phyloP scores from a whole-genome alignment of 1,140 invertebrate genomes.

The Sycobia sp. region DNA sequence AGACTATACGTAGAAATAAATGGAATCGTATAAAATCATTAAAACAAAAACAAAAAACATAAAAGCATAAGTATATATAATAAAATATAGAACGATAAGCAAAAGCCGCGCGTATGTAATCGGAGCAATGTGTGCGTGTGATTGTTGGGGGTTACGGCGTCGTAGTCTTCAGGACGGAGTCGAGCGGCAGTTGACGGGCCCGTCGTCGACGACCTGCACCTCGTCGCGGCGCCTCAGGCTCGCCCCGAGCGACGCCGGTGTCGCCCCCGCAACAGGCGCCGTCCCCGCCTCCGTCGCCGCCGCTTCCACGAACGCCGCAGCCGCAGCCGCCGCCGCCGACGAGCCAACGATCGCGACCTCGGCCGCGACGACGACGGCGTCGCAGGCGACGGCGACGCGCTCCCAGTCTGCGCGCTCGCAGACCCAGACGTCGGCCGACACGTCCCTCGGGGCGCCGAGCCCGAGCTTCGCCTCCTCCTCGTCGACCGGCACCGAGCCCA shows the following conservation, averaged over 20 bases:
- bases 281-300: background rate
- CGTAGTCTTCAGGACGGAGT: slow-evolving; percentile 62
- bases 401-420: background rate
- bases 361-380: slow-evolving; percentile 7
- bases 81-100: too few relatives aligned
- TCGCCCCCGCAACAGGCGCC: slow-evolving; percentile 1
- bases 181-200: slow-evolving; percentile 62
- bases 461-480: slow-evolving; percentile 23
- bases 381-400: slow-evolving; percentile 2
- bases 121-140: slow-evolving; percentile 29
- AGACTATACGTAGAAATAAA: too few relatives aligned
- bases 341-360: too few relatives aligned
- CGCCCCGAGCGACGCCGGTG: slow-evolving; percentile 18
- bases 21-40: too few relatives aligned
- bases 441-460: slow-evolving; percentile 31
- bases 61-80: too few relatives aligned
- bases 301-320: too few relatives aligned
- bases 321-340: background rate
- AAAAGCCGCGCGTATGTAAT: too few relatives aligned
- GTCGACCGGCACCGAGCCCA: slow-evolving; percentile 23
- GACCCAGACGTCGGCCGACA: slow-evolving; percentile 22
- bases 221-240: slow-evolving; percentile 38
- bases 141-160: slow-evolving; percentile 25
- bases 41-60: too few relatives aligned
- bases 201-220: slow-evolving; percentile 30